Percentiles rank a stretch among this genome's conserved stretches.
Conservation (phyloP, 2,888 invertebrate genomes). For the Trisateles emortualis region DNA sequence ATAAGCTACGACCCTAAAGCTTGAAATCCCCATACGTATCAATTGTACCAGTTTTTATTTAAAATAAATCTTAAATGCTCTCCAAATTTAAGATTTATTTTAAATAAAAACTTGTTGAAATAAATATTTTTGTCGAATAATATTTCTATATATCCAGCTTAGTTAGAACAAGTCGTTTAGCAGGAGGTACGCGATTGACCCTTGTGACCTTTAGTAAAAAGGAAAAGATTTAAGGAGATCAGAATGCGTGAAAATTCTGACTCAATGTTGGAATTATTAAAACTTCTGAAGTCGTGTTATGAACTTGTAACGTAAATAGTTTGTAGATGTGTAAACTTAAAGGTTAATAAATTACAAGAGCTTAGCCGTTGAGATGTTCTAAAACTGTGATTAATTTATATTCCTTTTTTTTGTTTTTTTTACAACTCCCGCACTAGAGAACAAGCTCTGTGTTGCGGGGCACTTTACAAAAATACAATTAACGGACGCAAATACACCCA, state of each 20-base stretch:
- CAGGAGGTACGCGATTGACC: slow-evolving; percentile 7
- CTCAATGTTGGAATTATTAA: background rate
- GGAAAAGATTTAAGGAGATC: slow-evolving; percentile 5
- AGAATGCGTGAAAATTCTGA: slow-evolving; percentile 4
- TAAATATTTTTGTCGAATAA: background rate
- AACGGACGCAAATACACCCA: too few species aligned
- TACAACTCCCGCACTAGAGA: too few species aligned
- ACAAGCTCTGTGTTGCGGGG: too few species aligned
- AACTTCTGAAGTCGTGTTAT: background rate
- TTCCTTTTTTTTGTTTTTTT: too few species aligned
- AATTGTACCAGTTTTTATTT: background rate
- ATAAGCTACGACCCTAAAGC: too few species aligned
- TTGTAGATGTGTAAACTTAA: background rate
- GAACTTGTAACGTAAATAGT: background rate
- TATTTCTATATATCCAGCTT: background rate
- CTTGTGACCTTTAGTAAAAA: slow-evolving; percentile 2
- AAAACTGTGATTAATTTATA: too few species aligned
- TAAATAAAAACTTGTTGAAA: background rate
- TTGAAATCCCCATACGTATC: too few species aligned
- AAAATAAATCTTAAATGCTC: too few species aligned
- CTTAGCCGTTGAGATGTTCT: too few species aligned
- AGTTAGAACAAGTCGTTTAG: background rate
- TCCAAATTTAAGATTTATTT: too few species aligned
- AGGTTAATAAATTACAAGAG: too few species aligned
- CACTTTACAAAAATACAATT: too few species aligned